phyloP scores from a whole-genome alignment of 2,113 vertebrate genomes.

The Phainopepla nitens region DNA sequence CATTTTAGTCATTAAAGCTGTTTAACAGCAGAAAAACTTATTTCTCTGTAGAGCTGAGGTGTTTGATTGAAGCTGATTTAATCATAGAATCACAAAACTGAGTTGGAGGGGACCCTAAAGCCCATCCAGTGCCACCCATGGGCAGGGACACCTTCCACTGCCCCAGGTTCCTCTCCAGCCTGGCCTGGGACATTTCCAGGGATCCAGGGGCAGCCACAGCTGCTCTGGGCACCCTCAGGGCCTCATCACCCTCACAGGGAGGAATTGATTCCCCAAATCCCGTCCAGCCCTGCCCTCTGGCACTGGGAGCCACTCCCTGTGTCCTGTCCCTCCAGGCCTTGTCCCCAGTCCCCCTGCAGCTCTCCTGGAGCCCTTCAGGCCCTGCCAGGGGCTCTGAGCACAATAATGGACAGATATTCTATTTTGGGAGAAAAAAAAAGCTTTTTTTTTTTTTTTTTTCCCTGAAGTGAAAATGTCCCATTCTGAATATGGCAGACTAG shows the following conservation, averaged over 20 bases:
- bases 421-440: fast-evolving
- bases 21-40: neutral
- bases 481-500: neutral
- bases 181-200: neutral
- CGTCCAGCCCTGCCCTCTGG: neutral
- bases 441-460: too few relatives aligned
- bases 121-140: fast-evolving
- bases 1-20: neutral
- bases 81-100: neutral
- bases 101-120: neutral
- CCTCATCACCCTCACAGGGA: too few relatives aligned
- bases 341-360: neutral
- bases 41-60: neutral
- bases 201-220: neutral
- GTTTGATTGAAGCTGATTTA: neutral
- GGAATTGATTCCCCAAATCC: neutral
- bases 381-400: neutral
- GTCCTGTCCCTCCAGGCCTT: neutral
- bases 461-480: neutral
- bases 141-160: neutral
- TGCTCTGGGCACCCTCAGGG: neutral
- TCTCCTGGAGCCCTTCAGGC: neutral
- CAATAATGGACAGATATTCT: neutral
- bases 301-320: neutral
- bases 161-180: neutral